These are phyloP conservation scores for Rafetus swinhoei DNA, from an alignment of 2,113 vertebrate species.

Conservation along the genomic window DNA sequence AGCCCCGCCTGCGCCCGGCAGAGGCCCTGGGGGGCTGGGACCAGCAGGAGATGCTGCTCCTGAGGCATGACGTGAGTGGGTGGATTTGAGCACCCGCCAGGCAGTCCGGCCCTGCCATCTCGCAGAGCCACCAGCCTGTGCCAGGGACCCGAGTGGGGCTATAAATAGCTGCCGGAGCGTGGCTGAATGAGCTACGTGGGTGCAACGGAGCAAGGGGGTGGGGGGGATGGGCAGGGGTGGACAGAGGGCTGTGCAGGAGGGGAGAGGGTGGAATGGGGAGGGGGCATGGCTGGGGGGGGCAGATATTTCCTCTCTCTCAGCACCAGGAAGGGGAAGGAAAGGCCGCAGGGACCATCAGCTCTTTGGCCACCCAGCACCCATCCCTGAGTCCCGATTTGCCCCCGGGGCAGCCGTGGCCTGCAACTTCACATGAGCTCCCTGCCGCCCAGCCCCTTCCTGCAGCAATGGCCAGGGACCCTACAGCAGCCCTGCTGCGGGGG, in stretches of 20 bases:
- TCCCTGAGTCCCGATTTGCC: not conserved
- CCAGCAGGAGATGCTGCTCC: not conserved
- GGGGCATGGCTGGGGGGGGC: no score
- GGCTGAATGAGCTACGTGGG: not conserved
- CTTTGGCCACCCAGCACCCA: no score
- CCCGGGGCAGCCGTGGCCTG: not conserved
- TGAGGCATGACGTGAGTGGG: conserved; percentile 1
- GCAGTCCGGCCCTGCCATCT: not conserved
- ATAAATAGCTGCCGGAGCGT: not conserved
- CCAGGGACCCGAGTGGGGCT: not conserved
- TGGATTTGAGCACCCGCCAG: conserved; percentile 16
- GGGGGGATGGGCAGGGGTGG: not conserved
- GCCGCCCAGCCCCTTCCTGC: no score
- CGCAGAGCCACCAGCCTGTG: not conserved
- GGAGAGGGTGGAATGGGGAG: not conserved
- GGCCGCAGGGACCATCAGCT: not conserved
- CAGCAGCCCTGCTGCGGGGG: no score
- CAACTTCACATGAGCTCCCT: not conserved
- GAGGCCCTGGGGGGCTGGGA: not conserved
- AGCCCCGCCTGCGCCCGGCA: not conserved
- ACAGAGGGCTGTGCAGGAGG: not conserved
- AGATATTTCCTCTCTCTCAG: no score
- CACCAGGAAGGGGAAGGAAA: not conserved
- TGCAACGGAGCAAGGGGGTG: not conserved
- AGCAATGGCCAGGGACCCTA: not conserved